These are phyloP conservation scores for Hycleus cichorii DNA, from an alignment of 1,140 invertebrate species.

Conservation along the genomic window DNA sequence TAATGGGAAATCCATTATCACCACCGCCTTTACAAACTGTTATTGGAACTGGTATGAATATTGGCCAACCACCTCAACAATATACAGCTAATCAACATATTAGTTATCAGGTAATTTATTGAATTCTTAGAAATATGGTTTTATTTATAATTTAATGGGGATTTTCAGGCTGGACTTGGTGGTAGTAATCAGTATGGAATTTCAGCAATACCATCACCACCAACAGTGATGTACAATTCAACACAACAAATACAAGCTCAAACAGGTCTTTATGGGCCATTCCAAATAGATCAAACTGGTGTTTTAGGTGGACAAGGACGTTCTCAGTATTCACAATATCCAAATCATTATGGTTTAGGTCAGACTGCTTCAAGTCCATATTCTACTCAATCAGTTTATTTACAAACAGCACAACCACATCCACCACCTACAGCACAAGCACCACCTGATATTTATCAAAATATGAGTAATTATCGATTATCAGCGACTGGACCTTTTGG, in stretches of 20 bases:
- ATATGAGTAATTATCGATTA: conserved; percentile 48
- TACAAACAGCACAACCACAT: conserved; percentile 53
- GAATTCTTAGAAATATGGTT: not conserved
- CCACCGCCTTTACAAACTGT: conserved; percentile 47
- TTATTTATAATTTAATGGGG: not conserved
- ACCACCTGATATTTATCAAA: conserved; percentile 74
- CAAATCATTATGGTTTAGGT: conserved; percentile 47
- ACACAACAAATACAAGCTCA: conserved; percentile 60
- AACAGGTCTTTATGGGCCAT: conserved; percentile 67
- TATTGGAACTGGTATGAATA: conserved; percentile 30
- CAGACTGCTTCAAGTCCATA: conserved; percentile 50
- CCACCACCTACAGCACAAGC: conserved; percentile 46
- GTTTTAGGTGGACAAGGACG: conserved; percentile 45
- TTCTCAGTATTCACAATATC: conserved; percentile 61
- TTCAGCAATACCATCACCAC: conserved; percentile 74
- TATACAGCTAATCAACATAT: conserved; percentile 47
- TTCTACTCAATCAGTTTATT: conserved; percentile 56
- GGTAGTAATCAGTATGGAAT: conserved; percentile 59
- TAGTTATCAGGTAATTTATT: conserved; percentile 45
- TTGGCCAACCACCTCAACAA: conserved; percentile 37
- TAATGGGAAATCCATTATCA: conserved; percentile 54
- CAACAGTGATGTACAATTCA: conserved; percentile 67
- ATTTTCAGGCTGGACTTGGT: conserved; percentile 28
- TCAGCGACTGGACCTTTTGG: conserved; percentile 58
- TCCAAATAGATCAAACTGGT: conserved; percentile 53